A percentile compares a stretch with the other conserved stretches of the same genome.
These are phyloP conservation scores for Agrochola macilenta DNA, from an alignment of 2,888 invertebrate species.

Conservation along the genomic window DNA sequence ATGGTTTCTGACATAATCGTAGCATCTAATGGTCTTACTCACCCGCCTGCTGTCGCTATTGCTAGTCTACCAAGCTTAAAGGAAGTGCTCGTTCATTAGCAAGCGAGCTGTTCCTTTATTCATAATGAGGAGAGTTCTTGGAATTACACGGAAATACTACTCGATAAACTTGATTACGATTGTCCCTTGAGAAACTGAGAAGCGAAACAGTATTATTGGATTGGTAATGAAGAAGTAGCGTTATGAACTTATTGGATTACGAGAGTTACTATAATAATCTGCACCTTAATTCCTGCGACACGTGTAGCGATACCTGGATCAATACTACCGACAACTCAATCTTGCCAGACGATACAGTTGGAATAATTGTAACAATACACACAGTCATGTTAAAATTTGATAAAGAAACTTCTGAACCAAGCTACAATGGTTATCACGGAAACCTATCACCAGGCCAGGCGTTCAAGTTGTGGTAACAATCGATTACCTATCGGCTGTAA, in stretches of 20 bases:
- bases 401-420: constrained; percentile 25
- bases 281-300: not conserved
- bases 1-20: constrained; percentile 32
- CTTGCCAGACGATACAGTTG: constrained; percentile 12
- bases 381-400: constrained; percentile 26
- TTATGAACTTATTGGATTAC: constrained; percentile 11
- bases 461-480: constrained; percentile 59
- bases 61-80: constrained; percentile 37
- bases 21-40: constrained; percentile 21
- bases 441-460: constrained; percentile 45
- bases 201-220: constrained; percentile 3
- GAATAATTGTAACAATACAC: constrained; percentile 20
- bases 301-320: not conserved
- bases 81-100: constrained; percentile 54
- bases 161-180: constrained; percentile 24
- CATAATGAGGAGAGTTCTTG: constrained; percentile 42
- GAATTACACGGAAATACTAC: constrained; percentile 33
- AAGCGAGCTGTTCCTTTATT: constrained; percentile 43
- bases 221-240: not conserved
- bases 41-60: constrained; percentile 17
- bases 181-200: constrained; percentile 14
- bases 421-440: constrained; percentile 40
- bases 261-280: constrained; percentile 1
- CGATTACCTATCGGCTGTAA: constrained; percentile 59
- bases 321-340: constrained; percentile 6